Evolutionary conservation across 2,888 invertebrate species (phyloP).

Genomic region (Conus canariensis): DNA sequence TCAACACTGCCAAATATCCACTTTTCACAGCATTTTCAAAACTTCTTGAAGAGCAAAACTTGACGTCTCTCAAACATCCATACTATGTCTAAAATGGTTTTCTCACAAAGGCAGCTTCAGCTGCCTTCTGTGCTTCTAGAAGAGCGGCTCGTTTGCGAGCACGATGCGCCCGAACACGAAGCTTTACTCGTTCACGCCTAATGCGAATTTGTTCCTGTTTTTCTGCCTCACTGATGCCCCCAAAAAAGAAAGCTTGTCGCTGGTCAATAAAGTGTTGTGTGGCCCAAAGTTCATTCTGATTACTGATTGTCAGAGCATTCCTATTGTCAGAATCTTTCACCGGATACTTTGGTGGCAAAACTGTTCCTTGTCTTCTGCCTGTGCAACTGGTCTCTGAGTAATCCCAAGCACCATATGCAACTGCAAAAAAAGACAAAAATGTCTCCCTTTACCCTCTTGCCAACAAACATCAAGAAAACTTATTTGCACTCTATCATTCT

Average conservation of each 20-base stretch:
- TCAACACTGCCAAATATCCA: too few relatives aligned
- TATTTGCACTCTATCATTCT: background rate
- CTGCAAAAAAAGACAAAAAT: slow-evolving; percentile 32
- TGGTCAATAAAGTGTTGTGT: background rate
- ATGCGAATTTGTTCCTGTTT: slow-evolving; percentile 25
- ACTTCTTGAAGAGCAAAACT: too few relatives aligned
- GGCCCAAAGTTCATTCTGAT: background rate
- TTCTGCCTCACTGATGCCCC: slow-evolving; percentile 13
- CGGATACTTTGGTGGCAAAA: background rate
- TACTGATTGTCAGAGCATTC: background rate
- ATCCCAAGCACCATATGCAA: slow-evolving; percentile 29
- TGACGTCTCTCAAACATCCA: too few relatives aligned
- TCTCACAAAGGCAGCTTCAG: background rate
- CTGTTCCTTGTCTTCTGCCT: slow-evolving; percentile 8
- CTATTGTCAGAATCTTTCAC: background rate
- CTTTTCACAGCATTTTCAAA: too few relatives aligned
- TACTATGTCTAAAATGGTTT: background rate
- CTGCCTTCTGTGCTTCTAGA: background rate
- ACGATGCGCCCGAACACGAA: slow-evolving; percentile 40
- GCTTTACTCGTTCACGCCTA: slow-evolving; percentile 32
- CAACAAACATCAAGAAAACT: background rate
- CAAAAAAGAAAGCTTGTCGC: background rate
- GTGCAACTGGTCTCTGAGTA: slow-evolving; percentile 7
- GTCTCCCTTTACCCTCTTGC: background rate
- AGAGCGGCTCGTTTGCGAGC: slow-evolving; percentile 41